Percentiles rank a stretch among this genome's conserved stretches.
phyloP scores from a whole-genome alignment of 2,113 vertebrate species.

The Cryptotis parvus region DNA sequence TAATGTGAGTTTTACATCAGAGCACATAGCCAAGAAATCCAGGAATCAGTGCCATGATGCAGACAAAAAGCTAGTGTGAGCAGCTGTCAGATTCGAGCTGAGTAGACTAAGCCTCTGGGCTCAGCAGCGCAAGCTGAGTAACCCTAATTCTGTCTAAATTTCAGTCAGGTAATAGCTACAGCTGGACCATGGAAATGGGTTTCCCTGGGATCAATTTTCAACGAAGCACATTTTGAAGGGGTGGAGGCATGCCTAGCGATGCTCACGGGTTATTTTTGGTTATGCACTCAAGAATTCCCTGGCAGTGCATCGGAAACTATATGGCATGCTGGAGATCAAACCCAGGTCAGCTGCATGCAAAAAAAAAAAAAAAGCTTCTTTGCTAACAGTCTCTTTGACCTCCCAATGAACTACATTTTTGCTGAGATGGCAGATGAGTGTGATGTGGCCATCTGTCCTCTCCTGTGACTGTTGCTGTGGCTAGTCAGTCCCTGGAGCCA shows the following conservation, averaged over 20 bases:
- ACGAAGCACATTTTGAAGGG: neutral
- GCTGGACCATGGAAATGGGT: neutral
- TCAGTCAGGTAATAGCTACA: neutral
- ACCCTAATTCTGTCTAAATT: fast-evolving
- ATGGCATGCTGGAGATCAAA: too few relatives aligned
- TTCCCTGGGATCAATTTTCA: neutral
- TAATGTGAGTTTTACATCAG: neutral
- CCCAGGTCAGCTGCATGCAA: too few relatives aligned
- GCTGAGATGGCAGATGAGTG: neutral
- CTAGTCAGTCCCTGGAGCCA: neutral
- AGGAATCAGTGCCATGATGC: neutral
- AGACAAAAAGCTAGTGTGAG: neutral
- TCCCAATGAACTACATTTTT: too few relatives aligned
- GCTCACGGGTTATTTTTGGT: too few relatives aligned
- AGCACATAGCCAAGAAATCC: neutral
- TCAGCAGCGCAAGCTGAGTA: neutral
- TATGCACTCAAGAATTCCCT: too few relatives aligned
- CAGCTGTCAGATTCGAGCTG: neutral
- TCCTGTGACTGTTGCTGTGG: neutral
- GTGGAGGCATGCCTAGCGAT: too few relatives aligned
- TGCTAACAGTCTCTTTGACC: too few relatives aligned
- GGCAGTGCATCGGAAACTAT: too few relatives aligned
- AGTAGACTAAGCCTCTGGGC: neutral
- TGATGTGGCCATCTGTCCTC: neutral
- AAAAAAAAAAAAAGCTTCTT: too few relatives aligned